Percentiles rank a stretch among this genome's conserved stretches.
phyloP scores from a whole-genome alignment of 2,113 vertebrate species.

The Salvelinus sp. region DNA sequence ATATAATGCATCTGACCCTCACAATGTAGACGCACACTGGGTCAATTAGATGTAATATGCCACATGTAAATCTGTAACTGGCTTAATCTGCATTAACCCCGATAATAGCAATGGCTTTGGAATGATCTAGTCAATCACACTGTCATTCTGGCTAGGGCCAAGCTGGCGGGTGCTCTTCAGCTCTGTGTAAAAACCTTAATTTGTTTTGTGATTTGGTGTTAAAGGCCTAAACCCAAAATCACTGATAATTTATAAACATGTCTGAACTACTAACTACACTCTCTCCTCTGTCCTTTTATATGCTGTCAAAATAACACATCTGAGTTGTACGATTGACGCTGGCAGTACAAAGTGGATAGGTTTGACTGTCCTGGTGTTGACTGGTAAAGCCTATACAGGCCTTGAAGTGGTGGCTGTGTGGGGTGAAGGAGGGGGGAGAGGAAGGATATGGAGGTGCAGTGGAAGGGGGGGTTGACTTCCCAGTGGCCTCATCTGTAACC shows the following conservation, averaged over 20 bases:
- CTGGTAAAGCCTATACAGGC: neutral
- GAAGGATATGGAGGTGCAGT: neutral
- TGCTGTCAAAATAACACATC: neutral
- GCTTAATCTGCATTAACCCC: constrained; percentile 64
- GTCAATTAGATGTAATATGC: constrained; percentile 53
- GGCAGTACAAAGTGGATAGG: neutral
- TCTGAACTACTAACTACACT: neutral
- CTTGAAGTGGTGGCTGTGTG: constrained; percentile 14
- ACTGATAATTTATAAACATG: neutral
- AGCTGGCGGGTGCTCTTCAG: constrained; percentile 15
- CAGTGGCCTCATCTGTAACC: constrained; percentile 29
- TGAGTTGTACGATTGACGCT: neutral
- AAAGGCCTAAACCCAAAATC: neutral
- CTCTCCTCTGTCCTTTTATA: neutral
- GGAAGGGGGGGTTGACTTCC: neutral
- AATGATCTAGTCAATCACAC: constrained; percentile 62
- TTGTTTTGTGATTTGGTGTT: neutral
- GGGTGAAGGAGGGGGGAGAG: neutral
- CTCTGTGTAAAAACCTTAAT: constrained; percentile 13
- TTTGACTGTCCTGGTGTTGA: neutral
- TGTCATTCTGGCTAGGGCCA: constrained; percentile 37
- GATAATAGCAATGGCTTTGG: constrained; percentile 55
- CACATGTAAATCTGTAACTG: constrained; percentile 64
- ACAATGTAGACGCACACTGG: constrained; percentile 37
- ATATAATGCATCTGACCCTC: constrained; percentile 22